Conservation (phyloP, 2,888 invertebrate genomes). For the Suillia variegata region DNA sequence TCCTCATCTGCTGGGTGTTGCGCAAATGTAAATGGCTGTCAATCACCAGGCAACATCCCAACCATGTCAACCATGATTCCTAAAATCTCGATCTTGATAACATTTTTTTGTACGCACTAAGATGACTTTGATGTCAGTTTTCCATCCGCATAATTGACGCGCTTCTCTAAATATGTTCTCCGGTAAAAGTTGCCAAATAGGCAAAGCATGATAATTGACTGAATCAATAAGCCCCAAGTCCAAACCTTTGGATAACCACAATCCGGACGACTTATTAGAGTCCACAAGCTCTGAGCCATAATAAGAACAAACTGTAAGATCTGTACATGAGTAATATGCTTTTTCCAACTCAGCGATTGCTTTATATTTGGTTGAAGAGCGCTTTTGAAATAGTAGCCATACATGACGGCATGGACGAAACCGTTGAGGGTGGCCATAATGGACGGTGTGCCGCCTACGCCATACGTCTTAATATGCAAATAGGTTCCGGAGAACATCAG, state of each 20-base stretch:
- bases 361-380: slow-evolving; percentile 73
- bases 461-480: slow-evolving; percentile 64
- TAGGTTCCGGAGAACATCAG: slow-evolving; percentile 71
- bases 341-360: slow-evolving; percentile 74
- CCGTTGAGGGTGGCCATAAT: slow-evolving; percentile 72
- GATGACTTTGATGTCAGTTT: no score
- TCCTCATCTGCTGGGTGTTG: no score
- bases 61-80: no score
- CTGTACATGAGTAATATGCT: slow-evolving; percentile 80
- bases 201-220: slow-evolving; percentile 5
- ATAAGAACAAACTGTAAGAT: slow-evolving; percentile 71
- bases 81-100: no score
- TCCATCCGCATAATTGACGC: no score
- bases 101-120: no score
- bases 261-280: no score
- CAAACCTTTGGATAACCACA: slow-evolving; percentile 66
- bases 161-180: slow-evolving; percentile 6
- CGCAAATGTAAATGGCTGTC: no score
- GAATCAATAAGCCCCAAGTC: not conserved
- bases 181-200: slow-evolving; percentile 20
- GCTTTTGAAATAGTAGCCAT: slow-evolving; percentile 76
- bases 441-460: slow-evolving; percentile 70
- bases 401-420: slow-evolving; percentile 81
- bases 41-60: no score
- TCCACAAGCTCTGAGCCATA: slow-evolving; percentile 35